Conservation (phyloP, 1,140 invertebrate genomes). For the Rhopalosiphum maidis region DNA sequence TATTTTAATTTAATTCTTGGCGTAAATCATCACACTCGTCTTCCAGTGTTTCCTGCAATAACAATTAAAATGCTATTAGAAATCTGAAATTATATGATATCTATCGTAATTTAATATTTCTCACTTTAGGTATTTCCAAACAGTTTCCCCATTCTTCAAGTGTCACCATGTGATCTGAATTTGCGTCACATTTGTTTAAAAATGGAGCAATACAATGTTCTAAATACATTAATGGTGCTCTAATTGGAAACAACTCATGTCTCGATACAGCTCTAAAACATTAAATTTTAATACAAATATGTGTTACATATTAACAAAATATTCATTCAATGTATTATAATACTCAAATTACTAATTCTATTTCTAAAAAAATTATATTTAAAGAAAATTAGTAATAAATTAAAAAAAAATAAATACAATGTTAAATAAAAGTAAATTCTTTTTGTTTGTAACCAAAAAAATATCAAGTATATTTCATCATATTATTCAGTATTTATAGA, state of each 20-base stretch:
- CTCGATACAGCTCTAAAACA: constrained; percentile 76
- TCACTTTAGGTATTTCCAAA: constrained; percentile 80
- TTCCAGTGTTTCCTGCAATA: constrained; percentile 33
- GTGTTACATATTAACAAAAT: no score
- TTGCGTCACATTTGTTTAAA: constrained; percentile 84
- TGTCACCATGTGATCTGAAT: constrained; percentile 88
- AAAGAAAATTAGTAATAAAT: neutral
- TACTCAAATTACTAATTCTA: neutral
- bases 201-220: constrained; percentile 97
- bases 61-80: neutral
- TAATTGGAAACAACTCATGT: constrained; percentile 93
- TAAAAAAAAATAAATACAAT: neutral
- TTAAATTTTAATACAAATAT: neutral
- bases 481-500: neutral
- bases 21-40: constrained; percentile 29
- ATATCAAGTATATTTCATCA: neutral
- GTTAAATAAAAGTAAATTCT: neutral
- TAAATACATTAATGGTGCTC: constrained; percentile 87
- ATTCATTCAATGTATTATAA: neutral
- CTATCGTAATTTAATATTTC: neutral
- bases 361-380: neutral
- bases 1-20: neutral
- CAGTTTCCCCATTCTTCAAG: constrained; percentile 92
- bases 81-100: neutral
- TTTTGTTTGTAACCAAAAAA: neutral